phyloP scores from a whole-genome alignment of 2,888 invertebrate species.

The Formica aserva region DNA sequence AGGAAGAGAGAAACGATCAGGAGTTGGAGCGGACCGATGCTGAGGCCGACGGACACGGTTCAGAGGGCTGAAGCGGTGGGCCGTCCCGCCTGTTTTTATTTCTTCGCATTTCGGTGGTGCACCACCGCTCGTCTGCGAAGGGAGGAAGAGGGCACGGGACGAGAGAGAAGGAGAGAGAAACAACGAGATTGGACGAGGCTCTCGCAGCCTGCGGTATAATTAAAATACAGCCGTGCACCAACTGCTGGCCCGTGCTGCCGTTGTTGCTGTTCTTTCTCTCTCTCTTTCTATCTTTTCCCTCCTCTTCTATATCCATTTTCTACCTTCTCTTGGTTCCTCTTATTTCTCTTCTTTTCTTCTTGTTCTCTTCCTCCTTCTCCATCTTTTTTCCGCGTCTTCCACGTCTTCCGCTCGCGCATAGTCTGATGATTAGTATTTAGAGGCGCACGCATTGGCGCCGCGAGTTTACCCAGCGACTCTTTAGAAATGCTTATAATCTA shows the following conservation, averaged over 20 bases:
- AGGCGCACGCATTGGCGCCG: constrained; percentile 60
- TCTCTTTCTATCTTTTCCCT: constrained; percentile 36
- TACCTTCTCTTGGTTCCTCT: constrained; percentile 64
- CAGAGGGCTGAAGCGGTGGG: constrained; percentile 78
- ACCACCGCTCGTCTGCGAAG: constrained; percentile 68
- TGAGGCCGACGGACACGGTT: constrained; percentile 67
- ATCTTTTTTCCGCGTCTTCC: constrained; percentile 61
- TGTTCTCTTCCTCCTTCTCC: constrained; percentile 57
- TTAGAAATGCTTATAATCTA: not conserved
- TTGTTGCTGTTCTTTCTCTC: constrained; percentile 65
- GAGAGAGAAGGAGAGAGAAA: constrained; percentile 69
- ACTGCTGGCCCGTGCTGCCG: constrained; percentile 79
- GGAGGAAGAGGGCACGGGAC: not conserved
- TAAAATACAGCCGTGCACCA: constrained; percentile 83
- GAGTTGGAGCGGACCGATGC: constrained; percentile 42
- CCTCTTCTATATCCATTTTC: constrained; percentile 58
- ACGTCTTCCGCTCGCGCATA: constrained; percentile 58
- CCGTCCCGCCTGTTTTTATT: constrained; percentile 77
- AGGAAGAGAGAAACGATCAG: constrained; percentile 63
- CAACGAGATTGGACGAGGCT: constrained; percentile 79
- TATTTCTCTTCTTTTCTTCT: constrained; percentile 52
- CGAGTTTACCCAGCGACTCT: not conserved
- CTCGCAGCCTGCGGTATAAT: constrained; percentile 78
- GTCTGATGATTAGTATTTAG: constrained; percentile 78
- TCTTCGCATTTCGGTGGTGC: constrained; percentile 75